Base-by-base conservation (phyloP, 1,140 invertebrate genomes). In the Zaprionus ghesquierei region DNA sequence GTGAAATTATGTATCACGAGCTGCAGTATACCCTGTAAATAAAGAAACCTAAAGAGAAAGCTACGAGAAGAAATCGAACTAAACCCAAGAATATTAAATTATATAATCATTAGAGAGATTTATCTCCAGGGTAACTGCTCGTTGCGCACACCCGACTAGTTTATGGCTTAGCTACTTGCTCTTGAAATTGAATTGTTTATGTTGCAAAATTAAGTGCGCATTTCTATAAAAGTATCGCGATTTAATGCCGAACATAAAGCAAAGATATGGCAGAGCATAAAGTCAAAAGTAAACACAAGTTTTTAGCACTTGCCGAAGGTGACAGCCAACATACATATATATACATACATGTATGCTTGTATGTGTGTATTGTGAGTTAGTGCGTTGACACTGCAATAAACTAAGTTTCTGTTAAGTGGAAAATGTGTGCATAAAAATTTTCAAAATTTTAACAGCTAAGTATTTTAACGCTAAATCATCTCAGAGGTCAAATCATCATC, bases 121-220 rank as follows among this genome's bases (percentile, higher is more conserved):
- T 4, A 12, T 22, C 5, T 22, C 0, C 18, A 46, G 41, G 41
- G 41, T 46, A 46, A 10, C 18, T 22, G 8, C 3, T 10, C 6
- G 18, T 22, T 9, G 0, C 20, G 9, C 41, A 22, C 3, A 10
- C 1, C 0, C 18, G 20, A 12, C 18, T 46, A 22, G 41, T 20
- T 46, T 38, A 18, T 5, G 10, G 41, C 41, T 46, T 46, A 22
- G 41, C 12, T 46, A 15, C 41, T 5, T 22, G 41, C 41, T 46
- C 41, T 46, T 46, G 41, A 46, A 35, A 35, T 4, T 35, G 33
- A 35, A 46, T 33, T 61, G 58, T 60, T 60, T 60, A 61, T 22
- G 46, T 22, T 49, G 3, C 50, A 61, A 60, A 41, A 46, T 46
- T 59, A 59, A 46, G 25, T 33, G 33, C 46, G 58, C 12, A 46